These are phyloP conservation scores for Aphidius colemani DNA, from an alignment of 2,888 invertebrate genomes.

Conservation along the genomic window DNA sequence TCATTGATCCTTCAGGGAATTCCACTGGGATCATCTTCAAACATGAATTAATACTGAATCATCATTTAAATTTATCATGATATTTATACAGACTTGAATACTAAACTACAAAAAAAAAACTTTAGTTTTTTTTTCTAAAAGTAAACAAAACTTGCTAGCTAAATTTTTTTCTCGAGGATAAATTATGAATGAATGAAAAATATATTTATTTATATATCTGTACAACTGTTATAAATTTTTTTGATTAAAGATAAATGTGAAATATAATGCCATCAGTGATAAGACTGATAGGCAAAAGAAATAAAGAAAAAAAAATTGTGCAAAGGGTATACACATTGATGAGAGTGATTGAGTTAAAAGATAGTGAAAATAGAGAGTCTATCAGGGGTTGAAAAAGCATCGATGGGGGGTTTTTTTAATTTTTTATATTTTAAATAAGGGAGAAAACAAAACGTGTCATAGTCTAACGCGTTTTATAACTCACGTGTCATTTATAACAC, in stretches of 20 bases:
- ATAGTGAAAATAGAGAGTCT: slow-evolving; percentile 23
- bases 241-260: not conserved
- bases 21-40: slow-evolving; percentile 19
- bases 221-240: not conserved
- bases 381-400: slow-evolving; percentile 26
- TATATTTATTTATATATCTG: too few species aligned
- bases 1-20: slow-evolving; percentile 13
- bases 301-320: slow-evolving; percentile 4
- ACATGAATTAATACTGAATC: slow-evolving; percentile 9
- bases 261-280: not conserved
- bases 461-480: slow-evolving; percentile 52
- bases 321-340: slow-evolving; percentile 26
- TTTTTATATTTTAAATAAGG: too few species aligned
- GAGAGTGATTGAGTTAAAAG: slow-evolving; percentile 21
- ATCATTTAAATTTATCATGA: not conserved
- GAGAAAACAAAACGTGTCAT: slow-evolving; percentile 41
- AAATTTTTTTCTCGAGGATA: slow-evolving; percentile 8
- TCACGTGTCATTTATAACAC: slow-evolving; percentile 54
- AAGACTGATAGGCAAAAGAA: slow-evolving; percentile 4
- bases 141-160: not conserved
- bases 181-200: not conserved
- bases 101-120: not conserved
- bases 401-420: too few species aligned
- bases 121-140: not conserved
- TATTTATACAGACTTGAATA: not conserved